phyloP scores from a whole-genome alignment of 2,113 vertebrate genomes.

The Pomatostomus ruficeps region DNA sequence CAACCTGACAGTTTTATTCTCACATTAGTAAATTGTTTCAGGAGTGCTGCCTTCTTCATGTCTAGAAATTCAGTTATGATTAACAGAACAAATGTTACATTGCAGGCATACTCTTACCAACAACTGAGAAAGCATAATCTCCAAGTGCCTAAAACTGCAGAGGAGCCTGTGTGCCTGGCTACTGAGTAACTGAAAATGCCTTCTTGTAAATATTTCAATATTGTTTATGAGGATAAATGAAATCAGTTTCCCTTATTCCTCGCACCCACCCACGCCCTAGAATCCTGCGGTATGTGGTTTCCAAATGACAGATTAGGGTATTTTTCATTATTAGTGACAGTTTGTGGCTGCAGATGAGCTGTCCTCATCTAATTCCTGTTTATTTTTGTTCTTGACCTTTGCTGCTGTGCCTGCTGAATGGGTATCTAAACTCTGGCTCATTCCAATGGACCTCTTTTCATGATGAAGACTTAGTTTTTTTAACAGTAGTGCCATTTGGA shows the following conservation, averaged over 20 bases:
- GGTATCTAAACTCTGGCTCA: background rate
- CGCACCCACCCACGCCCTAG: accelerated
- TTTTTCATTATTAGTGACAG: background rate
- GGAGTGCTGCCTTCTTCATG: background rate
- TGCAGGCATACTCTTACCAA: background rate
- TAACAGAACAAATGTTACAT: background rate
- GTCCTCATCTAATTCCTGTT: background rate
- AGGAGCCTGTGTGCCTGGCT: background rate
- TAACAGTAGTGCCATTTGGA: background rate
- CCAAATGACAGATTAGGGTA: background rate
- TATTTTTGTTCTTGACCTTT: background rate
- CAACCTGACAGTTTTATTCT: background rate
- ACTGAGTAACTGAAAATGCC: background rate
- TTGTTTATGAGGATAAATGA: background rate
- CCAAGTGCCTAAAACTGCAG: background rate
- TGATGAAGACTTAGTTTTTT: background rate
- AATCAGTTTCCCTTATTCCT: background rate
- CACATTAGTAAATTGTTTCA: background rate
- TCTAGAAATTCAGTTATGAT: background rate
- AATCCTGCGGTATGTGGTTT: background rate
- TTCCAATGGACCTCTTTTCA: background rate
- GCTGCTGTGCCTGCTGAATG: background rate
- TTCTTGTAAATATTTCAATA: background rate
- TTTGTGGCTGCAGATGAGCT: background rate
- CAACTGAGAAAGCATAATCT: background rate